These are phyloP conservation scores for Aleiodes leptofemur DNA, from an alignment of 2,888 invertebrate genomes.

Conservation along the genomic window DNA sequence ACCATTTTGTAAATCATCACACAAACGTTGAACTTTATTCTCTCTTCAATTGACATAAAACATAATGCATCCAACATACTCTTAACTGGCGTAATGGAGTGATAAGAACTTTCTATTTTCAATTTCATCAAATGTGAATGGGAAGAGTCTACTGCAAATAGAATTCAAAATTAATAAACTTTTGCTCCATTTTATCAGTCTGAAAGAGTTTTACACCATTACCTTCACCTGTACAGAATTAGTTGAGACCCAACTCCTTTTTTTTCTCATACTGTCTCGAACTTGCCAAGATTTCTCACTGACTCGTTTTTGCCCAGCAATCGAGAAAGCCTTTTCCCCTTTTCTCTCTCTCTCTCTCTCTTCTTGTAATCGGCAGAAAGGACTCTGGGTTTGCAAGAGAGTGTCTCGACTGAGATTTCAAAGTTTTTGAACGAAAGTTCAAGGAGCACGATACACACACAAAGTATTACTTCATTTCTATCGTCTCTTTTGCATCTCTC, in stretches of 20 bases:
- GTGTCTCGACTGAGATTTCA: constrained; percentile 37
- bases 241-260: constrained; percentile 12
- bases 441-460: constrained; percentile 5
- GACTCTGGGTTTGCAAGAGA: constrained; percentile 39
- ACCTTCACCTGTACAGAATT: constrained; percentile 8
- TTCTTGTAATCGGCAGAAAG: constrained; percentile 34
- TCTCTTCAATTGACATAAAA: too few relatives aligned
- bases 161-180: constrained; percentile 32
- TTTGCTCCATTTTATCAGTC: constrained; percentile 22
- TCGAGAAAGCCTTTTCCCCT: constrained; percentile 3
- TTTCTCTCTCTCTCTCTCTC: background rate
- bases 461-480: constrained; percentile 18
- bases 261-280: constrained; percentile 3
- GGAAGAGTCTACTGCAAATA: constrained; percentile 16
- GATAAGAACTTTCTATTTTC: background rate
- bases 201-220: background rate
- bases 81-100: too few relatives aligned
- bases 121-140: background rate
- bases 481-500: background rate
- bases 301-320: constrained; percentile 10
- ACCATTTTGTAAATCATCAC: too few relatives aligned
- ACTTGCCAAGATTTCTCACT: constrained; percentile 16
- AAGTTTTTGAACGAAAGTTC: constrained; percentile 29
- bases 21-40: too few relatives aligned
- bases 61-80: too few relatives aligned